Evolutionary conservation across 2,888 invertebrate genomes (phyloP).

Genomic region (Melieria picta): DNA sequence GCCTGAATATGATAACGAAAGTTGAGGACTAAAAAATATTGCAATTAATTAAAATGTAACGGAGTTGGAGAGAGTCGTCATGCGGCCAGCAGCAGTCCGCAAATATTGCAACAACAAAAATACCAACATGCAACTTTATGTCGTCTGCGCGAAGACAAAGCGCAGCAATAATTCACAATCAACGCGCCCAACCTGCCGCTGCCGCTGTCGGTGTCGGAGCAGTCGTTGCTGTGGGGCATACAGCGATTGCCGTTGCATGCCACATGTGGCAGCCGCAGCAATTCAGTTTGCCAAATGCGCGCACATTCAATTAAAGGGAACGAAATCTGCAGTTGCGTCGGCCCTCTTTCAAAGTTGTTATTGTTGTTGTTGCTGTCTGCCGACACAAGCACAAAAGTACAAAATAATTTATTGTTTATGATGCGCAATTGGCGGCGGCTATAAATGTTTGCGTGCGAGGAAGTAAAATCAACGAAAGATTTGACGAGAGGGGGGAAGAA

Average conservation of each 20-base stretch:
- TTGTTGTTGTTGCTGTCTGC: constrained; percentile 9
- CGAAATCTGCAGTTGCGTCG: neutral
- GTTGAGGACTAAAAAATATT: constrained; percentile 15
- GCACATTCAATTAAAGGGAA: constrained; percentile 1
- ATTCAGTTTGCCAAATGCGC: constrained; percentile 5
- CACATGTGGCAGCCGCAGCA: neutral
- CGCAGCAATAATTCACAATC: constrained; percentile 32
- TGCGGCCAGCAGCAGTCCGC: neutral
- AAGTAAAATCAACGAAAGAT: neutral
- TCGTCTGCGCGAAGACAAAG: constrained; percentile 21
- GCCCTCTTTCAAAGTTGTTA: neutral
- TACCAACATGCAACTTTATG: constrained; percentile 23
- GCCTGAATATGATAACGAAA: no score
- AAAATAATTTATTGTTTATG: constrained; percentile 33
- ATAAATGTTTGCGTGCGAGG: neutral
- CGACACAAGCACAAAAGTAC: constrained; percentile 17
- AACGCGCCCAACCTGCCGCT: constrained; percentile 12
- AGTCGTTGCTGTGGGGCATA: neutral
- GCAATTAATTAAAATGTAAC: constrained; percentile 33
- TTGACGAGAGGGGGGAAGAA: neutral
- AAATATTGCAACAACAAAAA: constrained; percentile 1
- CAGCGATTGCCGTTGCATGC: no score
- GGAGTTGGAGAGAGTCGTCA: constrained; percentile 17
- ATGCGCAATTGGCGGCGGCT: constrained; percentile 21
- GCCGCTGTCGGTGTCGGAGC: neutral